phyloP scores from a whole-genome alignment of 2,113 vertebrate species.

The Corythornis madagascariensis region DNA sequence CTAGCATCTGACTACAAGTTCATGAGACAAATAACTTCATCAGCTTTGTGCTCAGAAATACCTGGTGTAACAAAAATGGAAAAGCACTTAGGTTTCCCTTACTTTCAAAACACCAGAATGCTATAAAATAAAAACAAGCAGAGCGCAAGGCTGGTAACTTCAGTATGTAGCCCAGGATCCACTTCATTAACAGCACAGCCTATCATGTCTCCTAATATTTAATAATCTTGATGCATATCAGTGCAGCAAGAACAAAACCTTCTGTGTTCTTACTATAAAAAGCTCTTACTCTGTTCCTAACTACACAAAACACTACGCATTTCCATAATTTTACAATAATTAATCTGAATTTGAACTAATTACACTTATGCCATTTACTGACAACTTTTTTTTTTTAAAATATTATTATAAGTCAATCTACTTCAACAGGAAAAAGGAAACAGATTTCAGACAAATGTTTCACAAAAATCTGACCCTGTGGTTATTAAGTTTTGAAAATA shows the following conservation, averaged over 20 bases:
- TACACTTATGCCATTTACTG: neutral
- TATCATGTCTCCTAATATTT: slow-evolving; percentile 20
- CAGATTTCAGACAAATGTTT: neutral
- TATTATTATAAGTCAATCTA: neutral
- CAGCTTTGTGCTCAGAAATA: neutral
- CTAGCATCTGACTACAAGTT: neutral
- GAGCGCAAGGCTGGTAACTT: neutral
- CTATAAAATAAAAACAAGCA: neutral
- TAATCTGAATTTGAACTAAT: neutral
- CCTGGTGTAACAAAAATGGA: neutral
- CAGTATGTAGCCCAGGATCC: neutral
- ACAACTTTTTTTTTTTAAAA: neutral
- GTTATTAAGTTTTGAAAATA: neutral
- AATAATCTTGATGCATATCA: slow-evolving; percentile 11
- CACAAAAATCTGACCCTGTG: neutral
- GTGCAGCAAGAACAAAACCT: slow-evolving; percentile 8
- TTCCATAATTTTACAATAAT: neutral
- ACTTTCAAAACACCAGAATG: neutral
- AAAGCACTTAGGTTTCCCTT: neutral
- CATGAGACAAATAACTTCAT: neutral
- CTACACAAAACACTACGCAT: neutral
- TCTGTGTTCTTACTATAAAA: slow-evolving; percentile 35
- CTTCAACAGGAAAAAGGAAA: neutral
- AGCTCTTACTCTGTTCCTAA: neutral
- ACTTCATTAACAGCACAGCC: neutral